These are phyloP conservation scores for Bellardia pandia DNA, from an alignment of 2,888 invertebrate genomes.

Conservation along the genomic window DNA sequence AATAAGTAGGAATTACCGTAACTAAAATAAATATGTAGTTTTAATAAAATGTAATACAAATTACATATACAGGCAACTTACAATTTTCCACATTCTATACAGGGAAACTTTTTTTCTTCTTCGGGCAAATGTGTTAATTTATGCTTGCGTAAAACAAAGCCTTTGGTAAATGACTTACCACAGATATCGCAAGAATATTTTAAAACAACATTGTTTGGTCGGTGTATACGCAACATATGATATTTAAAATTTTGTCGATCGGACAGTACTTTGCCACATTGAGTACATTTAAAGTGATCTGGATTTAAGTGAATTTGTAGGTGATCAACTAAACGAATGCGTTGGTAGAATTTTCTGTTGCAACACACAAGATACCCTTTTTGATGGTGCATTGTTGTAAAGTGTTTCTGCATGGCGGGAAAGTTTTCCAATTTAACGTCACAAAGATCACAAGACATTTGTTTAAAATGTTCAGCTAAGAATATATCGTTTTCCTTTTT, in stretches of 20 bases:
- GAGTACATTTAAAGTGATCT: conserved; percentile 79
- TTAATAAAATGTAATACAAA: neutral
- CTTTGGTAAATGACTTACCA: conserved; percentile 79
- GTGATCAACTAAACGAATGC: conserved; percentile 79
- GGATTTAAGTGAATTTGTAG: conserved; percentile 80
- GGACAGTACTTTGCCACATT: conserved; percentile 77
- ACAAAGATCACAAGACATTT: conserved; percentile 78
- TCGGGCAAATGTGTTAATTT: conserved; percentile 79
- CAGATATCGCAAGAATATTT: conserved; percentile 80
- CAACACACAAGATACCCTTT: conserved; percentile 79
- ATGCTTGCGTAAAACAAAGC: conserved; percentile 79
- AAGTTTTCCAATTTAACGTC: conserved; percentile 78
- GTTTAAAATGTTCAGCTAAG: conserved; percentile 78
- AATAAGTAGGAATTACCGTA: conserved; percentile 78
- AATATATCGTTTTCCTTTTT: conserved; percentile 78
- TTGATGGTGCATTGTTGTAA: conserved; percentile 76
- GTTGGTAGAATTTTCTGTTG: conserved; percentile 78
- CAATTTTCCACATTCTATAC: conserved; percentile 80
- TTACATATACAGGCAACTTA: conserved; percentile 68
- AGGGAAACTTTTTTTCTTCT: conserved; percentile 79
- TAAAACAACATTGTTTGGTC: conserved; percentile 78
- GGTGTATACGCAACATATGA: conserved; percentile 80
- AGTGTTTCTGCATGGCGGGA: conserved; percentile 77
- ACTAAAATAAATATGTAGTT: conserved; percentile 76
- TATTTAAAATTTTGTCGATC: conserved; percentile 77